Percentiles rank a stretch among this genome's conserved stretches.
phyloP scores from a whole-genome alignment of 1,140 invertebrate genomes.

The Apocrypta bakeri region DNA sequence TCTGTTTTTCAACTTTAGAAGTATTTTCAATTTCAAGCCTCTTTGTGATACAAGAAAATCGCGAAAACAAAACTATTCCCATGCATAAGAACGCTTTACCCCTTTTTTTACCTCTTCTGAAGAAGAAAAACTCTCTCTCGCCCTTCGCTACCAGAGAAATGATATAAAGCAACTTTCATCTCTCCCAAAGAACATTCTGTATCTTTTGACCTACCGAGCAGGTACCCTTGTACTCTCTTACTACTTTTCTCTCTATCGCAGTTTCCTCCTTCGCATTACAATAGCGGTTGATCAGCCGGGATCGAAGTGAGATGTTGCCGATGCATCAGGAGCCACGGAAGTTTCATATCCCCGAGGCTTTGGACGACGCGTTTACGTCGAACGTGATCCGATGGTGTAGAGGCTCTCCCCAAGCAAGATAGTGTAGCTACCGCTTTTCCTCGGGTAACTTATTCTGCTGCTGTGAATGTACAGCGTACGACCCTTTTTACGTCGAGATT shows the following conservation, averaged over 20 bases:
- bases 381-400: constrained; percentile 56
- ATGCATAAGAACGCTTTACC: constrained; percentile 9
- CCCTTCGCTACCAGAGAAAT: constrained; percentile 14
- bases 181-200: background rate
- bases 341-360: constrained; percentile 64
- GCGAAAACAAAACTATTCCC: constrained; percentile 7
- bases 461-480: background rate
- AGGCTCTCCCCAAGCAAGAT: background rate
- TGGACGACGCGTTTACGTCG: constrained; percentile 48
- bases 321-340: constrained; percentile 60
- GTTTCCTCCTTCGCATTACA: constrained; percentile 56
- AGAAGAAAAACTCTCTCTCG: background rate
- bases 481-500: constrained; percentile 29
- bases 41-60: background rate
- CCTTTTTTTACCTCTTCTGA: too few species aligned
- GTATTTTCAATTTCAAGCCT: background rate
- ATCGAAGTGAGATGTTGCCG: constrained; percentile 56
- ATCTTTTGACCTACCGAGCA: too few species aligned
- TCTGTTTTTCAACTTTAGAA: background rate
- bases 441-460: background rate
- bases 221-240: constrained; percentile 14
- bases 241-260: constrained; percentile 21
- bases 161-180: constrained; percentile 22
- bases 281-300: constrained; percentile 65
- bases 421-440: constrained; percentile 55